phyloP scores from a whole-genome alignment of 1,140 invertebrate species.

The Eriocheir sinensis region DNA sequence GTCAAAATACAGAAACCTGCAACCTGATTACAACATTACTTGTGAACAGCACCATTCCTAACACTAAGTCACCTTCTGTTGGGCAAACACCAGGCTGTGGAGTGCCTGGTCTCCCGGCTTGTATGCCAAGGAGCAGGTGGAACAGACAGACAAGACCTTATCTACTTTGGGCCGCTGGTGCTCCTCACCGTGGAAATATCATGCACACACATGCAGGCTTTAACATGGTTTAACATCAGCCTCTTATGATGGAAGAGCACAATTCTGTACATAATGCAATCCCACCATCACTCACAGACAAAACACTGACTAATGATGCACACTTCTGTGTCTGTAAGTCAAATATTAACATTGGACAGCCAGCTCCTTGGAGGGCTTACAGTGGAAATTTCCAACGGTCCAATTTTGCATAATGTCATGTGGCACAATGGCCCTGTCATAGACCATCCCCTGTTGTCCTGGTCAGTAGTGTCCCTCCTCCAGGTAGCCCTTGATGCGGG shows the following conservation, averaged over 20 bases:
- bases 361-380: neutral
- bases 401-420: neutral
- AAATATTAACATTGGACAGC: neutral
- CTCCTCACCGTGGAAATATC: conserved; percentile 11
- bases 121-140: neutral
- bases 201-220: neutral
- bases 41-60: conserved; percentile 6
- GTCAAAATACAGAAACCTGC: neutral
- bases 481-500: conserved; percentile 86
- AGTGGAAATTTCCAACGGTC: neutral
- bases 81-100: neutral
- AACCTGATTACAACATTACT: neutral
- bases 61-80: neutral
- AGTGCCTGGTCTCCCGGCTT: neutral
- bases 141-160: neutral
- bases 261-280: neutral
- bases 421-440: too few species aligned
- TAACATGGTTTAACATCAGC: neutral
- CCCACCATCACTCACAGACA: neutral
- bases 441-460: neutral
- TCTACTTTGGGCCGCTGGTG: neutral
- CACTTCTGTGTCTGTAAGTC: neutral
- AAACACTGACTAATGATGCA: neutral
- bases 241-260: neutral
- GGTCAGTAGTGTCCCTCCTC: conserved; percentile 84